Conservation (phyloP, 2,797 vertebrate species). For the Peromyscus melanophrys region DNA sequence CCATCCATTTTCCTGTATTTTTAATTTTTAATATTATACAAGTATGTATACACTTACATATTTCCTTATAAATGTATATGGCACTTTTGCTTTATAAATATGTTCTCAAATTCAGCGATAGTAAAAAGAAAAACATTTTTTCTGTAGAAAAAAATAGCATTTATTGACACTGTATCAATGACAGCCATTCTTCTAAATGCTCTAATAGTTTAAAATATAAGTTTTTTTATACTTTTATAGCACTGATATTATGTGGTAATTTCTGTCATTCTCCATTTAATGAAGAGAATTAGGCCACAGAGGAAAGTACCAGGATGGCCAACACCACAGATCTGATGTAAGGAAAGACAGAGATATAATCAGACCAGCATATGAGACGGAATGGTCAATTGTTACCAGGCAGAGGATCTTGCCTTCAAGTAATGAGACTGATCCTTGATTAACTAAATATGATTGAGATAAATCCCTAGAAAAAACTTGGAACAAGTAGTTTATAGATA, state of each 20-base stretch:
- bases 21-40: neutral
- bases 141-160: neutral
- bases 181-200: neutral
- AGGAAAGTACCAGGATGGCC: neutral
- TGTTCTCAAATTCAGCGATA: neutral
- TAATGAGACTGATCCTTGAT: neutral
- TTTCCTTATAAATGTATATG: slow-evolving; percentile 7
- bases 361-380: neutral
- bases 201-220: neutral
- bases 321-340: neutral
- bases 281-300: neutral
- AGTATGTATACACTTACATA: neutral
- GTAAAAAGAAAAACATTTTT: neutral
- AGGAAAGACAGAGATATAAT: neutral
- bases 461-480: neutral
- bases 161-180: neutral
- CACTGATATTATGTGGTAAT: neutral
- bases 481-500: slow-evolving; percentile 24
- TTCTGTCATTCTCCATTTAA: neutral
- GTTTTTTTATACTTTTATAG: neutral
- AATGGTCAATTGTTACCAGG: neutral
- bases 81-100: neutral
- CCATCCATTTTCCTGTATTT: neutral
- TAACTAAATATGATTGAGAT: neutral
- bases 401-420: neutral